Evolutionary conservation across 2,797 vertebrate species (phyloP), one percentile per base, ranked within the genome.

Genomic region (Cirrhinus mrigala): DNA sequence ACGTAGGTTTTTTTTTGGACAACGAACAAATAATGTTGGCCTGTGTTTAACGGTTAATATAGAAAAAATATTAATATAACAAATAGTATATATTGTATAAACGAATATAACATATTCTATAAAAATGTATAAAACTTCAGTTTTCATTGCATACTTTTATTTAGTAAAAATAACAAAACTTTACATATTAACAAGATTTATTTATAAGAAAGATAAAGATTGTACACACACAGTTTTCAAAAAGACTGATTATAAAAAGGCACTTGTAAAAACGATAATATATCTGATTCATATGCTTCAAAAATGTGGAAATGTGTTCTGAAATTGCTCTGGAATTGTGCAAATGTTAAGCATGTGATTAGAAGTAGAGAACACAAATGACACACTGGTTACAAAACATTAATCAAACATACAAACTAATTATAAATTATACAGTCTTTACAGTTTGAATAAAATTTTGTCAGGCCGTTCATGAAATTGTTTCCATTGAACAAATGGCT

Each of bases 371-470:
- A 29, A 74, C 22, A 50, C n/a, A 74, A 46, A 60, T 27, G 15
- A 58, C 16, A 56, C 10, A 44, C 33, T 50, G 3, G 1, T 48
- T 74, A 18, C 16, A 79, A 46, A 46, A 79, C 33, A 62, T 18
- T 6, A 62, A 29, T 79, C 22, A 24, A 37, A 68, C 16, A 81
- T 52, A 56, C 29, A 75, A 74, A 33, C 46, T 15, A 74, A 64
- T 82, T 6, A 22, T 46, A 24, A n/a, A 82, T 62, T 50, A 37
- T 74, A 74, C 70, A 82, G 18, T 62, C 1, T 62, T 58, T 60
- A 11, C 68, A 60, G n/a, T 73, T 73, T 10, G 60, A 33, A 83
- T 24, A 64, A 50, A 82, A 82, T 74, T 12, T 73, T 29, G 8
- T 80, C 37, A 40, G 40, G 27, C 20, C n/a, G 12, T 69, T 74